Conservation (phyloP, 2,888 invertebrate species). For the Zele albiditarsus region DNA sequence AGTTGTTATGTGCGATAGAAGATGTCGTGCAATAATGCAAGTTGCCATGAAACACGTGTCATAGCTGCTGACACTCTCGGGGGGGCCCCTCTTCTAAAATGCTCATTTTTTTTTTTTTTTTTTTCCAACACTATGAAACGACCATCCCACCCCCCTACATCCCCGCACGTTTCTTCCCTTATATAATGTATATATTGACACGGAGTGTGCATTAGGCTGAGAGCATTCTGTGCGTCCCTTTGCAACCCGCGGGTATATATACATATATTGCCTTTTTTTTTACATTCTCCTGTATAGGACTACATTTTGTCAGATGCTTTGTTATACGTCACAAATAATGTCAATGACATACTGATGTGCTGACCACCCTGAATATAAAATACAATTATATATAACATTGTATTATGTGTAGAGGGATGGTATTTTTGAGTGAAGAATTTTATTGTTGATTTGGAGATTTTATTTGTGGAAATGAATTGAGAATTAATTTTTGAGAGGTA, state of each 20-base stretch:
- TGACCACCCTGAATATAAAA: slow-evolving; percentile 22
- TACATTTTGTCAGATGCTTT: slow-evolving; percentile 7
- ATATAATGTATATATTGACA: slow-evolving; percentile 58
- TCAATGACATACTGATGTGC: slow-evolving; percentile 29
- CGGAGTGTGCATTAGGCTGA: slow-evolving; percentile 70
- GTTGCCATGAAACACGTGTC: slow-evolving; percentile 30
- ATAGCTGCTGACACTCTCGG: slow-evolving; percentile 5
- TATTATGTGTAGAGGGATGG: neutral
- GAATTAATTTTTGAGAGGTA: too few relatives aligned
- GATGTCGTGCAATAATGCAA: neutral
- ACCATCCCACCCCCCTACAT: slow-evolving; percentile 5
- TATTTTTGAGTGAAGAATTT: too few relatives aligned
- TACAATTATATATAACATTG: neutral
- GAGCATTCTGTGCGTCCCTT: slow-evolving; percentile 58
- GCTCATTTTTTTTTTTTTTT: neutral
- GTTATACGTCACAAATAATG: neutral
- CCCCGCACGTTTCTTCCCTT: slow-evolving; percentile 17
- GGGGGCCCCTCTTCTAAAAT: neutral
- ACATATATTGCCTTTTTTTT: neutral
- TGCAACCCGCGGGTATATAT: neutral
- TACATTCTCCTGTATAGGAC: neutral
- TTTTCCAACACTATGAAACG: slow-evolving; percentile 6
- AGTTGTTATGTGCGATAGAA: neutral
- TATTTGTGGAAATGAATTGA: too few relatives aligned
- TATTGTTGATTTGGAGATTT: too few relatives aligned